Base-by-base conservation (phyloP, 2,888 invertebrate genomes). In the Plagodis dolabraria region DNA sequence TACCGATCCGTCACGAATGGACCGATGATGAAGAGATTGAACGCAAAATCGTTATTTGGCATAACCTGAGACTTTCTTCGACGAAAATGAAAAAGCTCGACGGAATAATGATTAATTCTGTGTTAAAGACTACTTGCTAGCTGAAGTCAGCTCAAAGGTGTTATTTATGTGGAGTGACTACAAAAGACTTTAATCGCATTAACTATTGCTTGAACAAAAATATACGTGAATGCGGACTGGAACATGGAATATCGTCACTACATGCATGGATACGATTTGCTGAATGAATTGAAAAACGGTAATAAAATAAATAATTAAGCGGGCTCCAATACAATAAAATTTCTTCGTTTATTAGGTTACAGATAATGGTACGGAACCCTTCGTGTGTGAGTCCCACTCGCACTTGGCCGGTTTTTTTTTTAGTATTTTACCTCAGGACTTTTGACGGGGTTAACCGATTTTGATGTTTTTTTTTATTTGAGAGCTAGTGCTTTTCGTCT, bases 71-170 rank as follows among this genome's bases (percentile, higher is more conserved):
- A 40, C 67, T 64, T 40, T 64, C 64, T 35, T 58, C 63, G 45
- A 62, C 63, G 34, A 47, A 52, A 53, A 40, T 65, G 45, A 65
- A 66, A 1, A 69, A 67, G 67, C 56, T 65, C 4, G 65, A 65
- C 52, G 70, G 68, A 9, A 68, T 69, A 53, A 58, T 65, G 38
- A 53, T 59, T 33, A 70, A 69, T 53, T 63, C 68, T 7, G 9
- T 60, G 12, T 67, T 67, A 10, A 33, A 63, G 33, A 68, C 66
- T 0, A 52, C 36, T 56, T n/a, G n/a, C n/a, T n/a, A n/a, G n/a
- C n/a, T n/a, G n/a, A n/a, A n/a, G n/a, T 38, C 38, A 38, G 38
- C 38, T 7, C 7, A 8, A 9, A 7, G 38, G 1, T 38, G 38
- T 9, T 38, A 38, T 5, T 5, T 38, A 7, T 38, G 5, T 38